Evolutionary conservation across 2,113 vertebrate genomes (phyloP).

Genomic region (Tiliqua scincoides): DNA sequence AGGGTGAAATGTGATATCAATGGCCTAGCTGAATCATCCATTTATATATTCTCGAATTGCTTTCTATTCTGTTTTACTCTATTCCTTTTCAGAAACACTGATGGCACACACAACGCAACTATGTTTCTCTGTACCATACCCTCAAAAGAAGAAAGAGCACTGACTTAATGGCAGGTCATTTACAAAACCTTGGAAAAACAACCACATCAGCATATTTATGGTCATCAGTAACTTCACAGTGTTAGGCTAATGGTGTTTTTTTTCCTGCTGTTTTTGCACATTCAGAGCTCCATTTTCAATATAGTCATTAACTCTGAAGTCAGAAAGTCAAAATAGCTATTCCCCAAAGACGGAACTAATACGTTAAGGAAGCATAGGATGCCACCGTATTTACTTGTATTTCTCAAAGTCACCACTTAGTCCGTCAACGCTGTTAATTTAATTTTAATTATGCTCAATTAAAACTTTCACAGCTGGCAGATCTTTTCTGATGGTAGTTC

Average conservation of each 20-base stretch:
- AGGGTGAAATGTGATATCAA: not conserved
- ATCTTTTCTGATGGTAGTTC: conserved; percentile 2
- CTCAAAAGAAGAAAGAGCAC: not conserved
- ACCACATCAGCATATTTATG: not conserved
- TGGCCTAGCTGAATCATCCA: not conserved
- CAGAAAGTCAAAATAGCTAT: not conserved
- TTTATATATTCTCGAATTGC: conserved; percentile 23
- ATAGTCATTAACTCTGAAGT: conserved; percentile 19
- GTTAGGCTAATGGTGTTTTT: conserved; percentile 18
- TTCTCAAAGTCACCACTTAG: conserved; percentile 5
- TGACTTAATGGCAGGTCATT: not conserved
- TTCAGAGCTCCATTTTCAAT: not conserved
- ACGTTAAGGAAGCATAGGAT: not conserved
- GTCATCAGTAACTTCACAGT: not conserved
- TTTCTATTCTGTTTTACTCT: conserved; percentile 12
- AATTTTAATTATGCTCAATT: conserved; percentile 31
- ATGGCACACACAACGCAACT: conserved; percentile 5
- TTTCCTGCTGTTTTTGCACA: conserved; percentile 26
- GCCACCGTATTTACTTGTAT: not conserved
- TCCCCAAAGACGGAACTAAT: not conserved
- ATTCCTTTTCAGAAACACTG: not conserved
- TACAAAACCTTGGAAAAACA: not conserved
- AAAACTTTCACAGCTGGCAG: conserved; percentile 7
- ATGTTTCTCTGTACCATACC: not conserved
- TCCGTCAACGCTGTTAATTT: not conserved